Evolutionary conservation across 2,888 invertebrate species (phyloP).

Genomic region (Spodoptera exigua): DNA sequence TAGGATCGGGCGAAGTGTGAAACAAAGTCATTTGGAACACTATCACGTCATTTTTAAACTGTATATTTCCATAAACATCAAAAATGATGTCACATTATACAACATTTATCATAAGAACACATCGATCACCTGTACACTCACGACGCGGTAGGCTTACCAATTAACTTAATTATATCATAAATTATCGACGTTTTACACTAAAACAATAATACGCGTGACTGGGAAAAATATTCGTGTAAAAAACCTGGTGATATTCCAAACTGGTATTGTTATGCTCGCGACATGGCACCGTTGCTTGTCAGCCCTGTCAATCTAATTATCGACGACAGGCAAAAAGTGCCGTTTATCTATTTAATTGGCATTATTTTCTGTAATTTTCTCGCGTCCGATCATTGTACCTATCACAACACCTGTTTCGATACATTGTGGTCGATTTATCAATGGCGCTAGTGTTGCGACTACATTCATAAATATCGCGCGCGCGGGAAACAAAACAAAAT

Average conservation of each 20-base stretch:
- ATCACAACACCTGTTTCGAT: constrained; percentile 33
- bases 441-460: constrained; percentile 65
- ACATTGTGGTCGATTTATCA: constrained; percentile 61
- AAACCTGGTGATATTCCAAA: constrained; percentile 24
- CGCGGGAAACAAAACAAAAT: constrained; percentile 69
- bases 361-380: constrained; percentile 51
- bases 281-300: constrained; percentile 15
- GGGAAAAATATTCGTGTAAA: constrained; percentile 22
- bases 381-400: constrained; percentile 41
- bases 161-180: constrained; percentile 50
- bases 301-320: constrained; percentile 49
- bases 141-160: constrained; percentile 40
- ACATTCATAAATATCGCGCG: constrained; percentile 67
- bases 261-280: constrained; percentile 26
- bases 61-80: constrained; percentile 1
- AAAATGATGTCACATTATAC: constrained; percentile 18
- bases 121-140: constrained; percentile 35
- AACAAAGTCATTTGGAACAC: background rate
- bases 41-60: background rate
- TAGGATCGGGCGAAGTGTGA: too few species aligned
- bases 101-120: constrained; percentile 7
- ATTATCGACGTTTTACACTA: constrained; percentile 33
- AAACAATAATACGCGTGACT: constrained; percentile 25
- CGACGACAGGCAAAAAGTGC: constrained; percentile 28
- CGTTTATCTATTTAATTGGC: constrained; percentile 48